Percentiles rank a stretch among this genome's conserved stretches.
phyloP scores from a whole-genome alignment of 1,140 invertebrate species.

The Heliconius congener region DNA sequence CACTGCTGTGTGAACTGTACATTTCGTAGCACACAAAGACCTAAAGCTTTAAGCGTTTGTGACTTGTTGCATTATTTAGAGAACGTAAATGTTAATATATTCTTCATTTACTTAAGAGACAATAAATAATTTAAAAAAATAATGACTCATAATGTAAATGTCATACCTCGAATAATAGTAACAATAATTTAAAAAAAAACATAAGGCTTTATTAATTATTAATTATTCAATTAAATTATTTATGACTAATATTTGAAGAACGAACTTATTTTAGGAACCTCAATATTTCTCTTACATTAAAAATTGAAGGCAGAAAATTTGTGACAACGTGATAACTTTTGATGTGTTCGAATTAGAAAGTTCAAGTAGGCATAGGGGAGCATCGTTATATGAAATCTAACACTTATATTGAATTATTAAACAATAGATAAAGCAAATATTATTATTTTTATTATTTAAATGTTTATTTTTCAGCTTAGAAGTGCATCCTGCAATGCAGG shows the following conservation, averaged over 20 bases:
- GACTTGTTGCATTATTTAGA: conserved; percentile 39
- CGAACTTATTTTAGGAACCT: conserved; percentile 9
- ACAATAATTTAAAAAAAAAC: too few species aligned
- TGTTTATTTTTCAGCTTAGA: neutral
- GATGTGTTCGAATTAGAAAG: conserved; percentile 24
- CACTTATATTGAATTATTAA: neutral
- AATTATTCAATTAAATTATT: neutral
- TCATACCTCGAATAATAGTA: too few species aligned
- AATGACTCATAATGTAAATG: too few species aligned
- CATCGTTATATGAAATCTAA: neutral
- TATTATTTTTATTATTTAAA: neutral
- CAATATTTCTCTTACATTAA: conserved; percentile 26
- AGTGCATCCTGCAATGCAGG: neutral
- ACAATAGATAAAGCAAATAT: neutral
- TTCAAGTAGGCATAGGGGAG: conserved; percentile 14
- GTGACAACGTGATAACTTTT: conserved; percentile 17
- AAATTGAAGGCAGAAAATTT: conserved; percentile 22
- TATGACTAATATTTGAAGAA: neutral
- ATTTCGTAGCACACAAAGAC: conserved; percentile 31
- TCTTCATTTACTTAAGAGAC: neutral
- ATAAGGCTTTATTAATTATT: neutral
- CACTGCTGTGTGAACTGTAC: conserved; percentile 16
- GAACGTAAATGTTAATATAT: neutral
- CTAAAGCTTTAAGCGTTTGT: conserved; percentile 37
- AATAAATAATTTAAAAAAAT: neutral